Evolutionary conservation across 1,140 invertebrate genomes (phyloP).

Genomic region (Lycorma delicatula): DNA sequence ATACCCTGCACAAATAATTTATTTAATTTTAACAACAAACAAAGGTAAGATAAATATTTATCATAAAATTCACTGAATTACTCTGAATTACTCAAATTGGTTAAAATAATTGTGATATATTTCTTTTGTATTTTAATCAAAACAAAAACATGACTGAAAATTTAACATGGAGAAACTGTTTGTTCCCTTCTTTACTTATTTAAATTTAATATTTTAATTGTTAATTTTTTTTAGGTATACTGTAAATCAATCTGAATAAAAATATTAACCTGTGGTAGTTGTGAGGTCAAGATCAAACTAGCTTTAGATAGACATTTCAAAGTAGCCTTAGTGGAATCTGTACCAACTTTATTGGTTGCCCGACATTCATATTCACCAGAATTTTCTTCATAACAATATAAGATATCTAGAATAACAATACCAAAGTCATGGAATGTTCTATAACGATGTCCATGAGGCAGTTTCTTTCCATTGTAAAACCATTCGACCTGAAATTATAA

Average conservation of each 20-base stretch:
- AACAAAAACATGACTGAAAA: no score
- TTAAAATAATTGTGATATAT: no score
- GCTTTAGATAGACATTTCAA: conserved; percentile 83
- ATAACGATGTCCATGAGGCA: conserved; percentile 87
- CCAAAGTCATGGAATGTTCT: conserved; percentile 96
- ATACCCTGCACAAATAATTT: conserved; percentile 53
- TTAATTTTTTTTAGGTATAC: no score
- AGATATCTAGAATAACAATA: conserved; percentile 90
- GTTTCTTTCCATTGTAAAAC: conserved; percentile 88
- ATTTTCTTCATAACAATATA: conserved; percentile 96
- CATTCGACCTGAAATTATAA: conserved; percentile 90
- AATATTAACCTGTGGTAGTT: conserved; percentile 68
- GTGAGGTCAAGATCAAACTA: conserved; percentile 88
- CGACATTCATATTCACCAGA: conserved; percentile 87
- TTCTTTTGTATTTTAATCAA: no score
- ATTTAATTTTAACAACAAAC: not conserved
- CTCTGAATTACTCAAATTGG: no score
- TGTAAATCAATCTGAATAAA: no score
- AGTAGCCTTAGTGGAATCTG: conserved; percentile 75
- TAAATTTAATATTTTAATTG: no score
- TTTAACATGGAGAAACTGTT: no score
- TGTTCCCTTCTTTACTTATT: no score
- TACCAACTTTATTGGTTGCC: conserved; percentile 85
- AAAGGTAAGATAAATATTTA: not conserved
- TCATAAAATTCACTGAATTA: no score